Percentiles rank a stretch among this genome's conserved stretches.
Conservation (phyloP, 2,113 vertebrate genomes). For the Chionodraco myersi region DNA sequence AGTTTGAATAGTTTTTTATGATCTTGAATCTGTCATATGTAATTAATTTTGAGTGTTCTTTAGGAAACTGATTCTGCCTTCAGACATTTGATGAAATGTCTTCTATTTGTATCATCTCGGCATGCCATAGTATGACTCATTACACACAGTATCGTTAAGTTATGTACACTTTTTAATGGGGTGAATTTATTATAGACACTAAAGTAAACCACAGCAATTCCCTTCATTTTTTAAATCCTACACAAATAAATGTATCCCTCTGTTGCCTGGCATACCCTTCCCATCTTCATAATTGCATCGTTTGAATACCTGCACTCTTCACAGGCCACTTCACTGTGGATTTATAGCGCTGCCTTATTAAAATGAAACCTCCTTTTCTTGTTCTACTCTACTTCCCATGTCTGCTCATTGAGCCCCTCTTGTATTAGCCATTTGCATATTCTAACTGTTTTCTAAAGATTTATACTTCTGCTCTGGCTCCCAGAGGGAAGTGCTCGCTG, state of each 20-base stretch:
- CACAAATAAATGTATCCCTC: no score
- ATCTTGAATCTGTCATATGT: background rate
- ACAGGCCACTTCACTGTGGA: background rate
- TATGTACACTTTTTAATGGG: background rate
- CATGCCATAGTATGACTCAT: background rate
- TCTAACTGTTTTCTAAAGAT: constrained; percentile 27
- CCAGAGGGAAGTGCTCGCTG: constrained; percentile 31
- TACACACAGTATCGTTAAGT: background rate
- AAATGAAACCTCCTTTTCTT: constrained; percentile 28
- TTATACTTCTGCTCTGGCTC: constrained; percentile 39
- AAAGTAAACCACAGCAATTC: background rate
- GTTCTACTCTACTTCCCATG: constrained; percentile 8
- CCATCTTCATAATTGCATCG: background rate
- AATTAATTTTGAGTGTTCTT: background rate
- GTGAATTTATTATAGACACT: background rate
- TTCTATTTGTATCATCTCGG: background rate
- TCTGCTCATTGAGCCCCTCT: constrained; percentile 5
- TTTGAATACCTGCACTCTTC: background rate
- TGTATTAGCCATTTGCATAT: constrained; percentile 28
- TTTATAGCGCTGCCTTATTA: constrained; percentile 5
- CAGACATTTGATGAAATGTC: background rate
- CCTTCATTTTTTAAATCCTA: no score
- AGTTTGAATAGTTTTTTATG: constrained; percentile 1
- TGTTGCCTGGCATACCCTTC: background rate
- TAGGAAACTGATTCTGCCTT: background rate